Percentiles rank a stretch among this genome's conserved stretches.
These are phyloP conservation scores for Dysdera silvatica DNA, from an alignment of 1,140 invertebrate genomes.

Conservation along the genomic window DNA sequence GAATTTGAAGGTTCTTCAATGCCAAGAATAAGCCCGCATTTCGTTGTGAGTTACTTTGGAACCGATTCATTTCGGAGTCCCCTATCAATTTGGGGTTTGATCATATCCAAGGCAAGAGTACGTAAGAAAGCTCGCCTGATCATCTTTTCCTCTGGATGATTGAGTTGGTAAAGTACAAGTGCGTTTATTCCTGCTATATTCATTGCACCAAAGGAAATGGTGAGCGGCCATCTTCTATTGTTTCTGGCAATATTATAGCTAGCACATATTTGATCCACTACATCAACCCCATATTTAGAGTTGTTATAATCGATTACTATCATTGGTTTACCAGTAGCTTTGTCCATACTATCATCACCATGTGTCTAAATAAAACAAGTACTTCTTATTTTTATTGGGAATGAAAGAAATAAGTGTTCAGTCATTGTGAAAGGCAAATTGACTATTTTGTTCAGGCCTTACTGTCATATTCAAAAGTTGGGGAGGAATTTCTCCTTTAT, in stretches of 20 bases:
- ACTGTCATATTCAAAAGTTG: neutral
- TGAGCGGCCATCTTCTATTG: slow-evolving; percentile 43
- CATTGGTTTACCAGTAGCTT: slow-evolving; percentile 38
- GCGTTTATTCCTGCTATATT: slow-evolving; percentile 27
- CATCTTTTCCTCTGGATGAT: no score
- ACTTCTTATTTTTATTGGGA: slow-evolving; percentile 33
- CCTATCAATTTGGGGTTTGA: no score
- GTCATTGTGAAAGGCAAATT: slow-evolving; percentile 24
- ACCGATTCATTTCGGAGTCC: no score
- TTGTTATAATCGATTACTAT: slow-evolving; percentile 44
- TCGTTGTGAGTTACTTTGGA: no score
- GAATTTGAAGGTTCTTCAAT: no score
- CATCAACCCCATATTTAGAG: slow-evolving; percentile 47
- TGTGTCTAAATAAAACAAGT: slow-evolving; percentile 31
- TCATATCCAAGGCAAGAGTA: no score
- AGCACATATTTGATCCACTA: slow-evolving; percentile 44
- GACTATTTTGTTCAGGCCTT: neutral
- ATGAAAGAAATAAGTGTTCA: slow-evolving; percentile 29
- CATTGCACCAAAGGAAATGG: slow-evolving; percentile 26
- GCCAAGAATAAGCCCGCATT: no score
- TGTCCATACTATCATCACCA: slow-evolving; percentile 18
- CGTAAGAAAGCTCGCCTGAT: no score
- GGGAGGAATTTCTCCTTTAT: slow-evolving; percentile 27
- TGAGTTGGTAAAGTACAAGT: no score
- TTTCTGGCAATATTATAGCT: slow-evolving; percentile 37